These are phyloP conservation scores for Paedocypris sp. DNA, from an alignment of 2,113 vertebrate genomes.

Conservation along the genomic window DNA sequence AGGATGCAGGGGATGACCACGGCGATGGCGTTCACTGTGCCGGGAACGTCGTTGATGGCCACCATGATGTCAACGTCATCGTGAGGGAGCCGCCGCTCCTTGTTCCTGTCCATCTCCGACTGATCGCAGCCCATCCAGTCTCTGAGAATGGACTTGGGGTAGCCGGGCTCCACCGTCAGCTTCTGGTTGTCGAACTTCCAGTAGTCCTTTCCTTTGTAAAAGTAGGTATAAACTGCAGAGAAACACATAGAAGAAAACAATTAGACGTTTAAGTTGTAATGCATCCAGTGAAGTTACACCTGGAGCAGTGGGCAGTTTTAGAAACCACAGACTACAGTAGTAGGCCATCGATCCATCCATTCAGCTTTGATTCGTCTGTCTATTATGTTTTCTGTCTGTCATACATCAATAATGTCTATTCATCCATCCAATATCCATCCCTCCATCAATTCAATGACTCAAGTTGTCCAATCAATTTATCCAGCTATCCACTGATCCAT, in stretches of 20 bases:
- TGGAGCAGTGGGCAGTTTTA: too few relatives aligned
- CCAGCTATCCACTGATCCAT: too few relatives aligned
- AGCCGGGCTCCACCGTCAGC: conserved; percentile 86
- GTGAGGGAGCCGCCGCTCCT: conserved; percentile 77
- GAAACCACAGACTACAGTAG: too few relatives aligned
- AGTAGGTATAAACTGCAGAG: conserved; percentile 88
- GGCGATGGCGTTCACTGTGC: conserved; percentile 90
- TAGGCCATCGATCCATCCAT: too few relatives aligned
- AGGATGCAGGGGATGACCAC: conserved; percentile 96
- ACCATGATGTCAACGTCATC: conserved; percentile 97
- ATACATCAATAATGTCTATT: too few relatives aligned
- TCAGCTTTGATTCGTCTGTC: too few relatives aligned
- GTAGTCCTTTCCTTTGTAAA: conserved; percentile 96
- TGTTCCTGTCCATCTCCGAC: conserved; percentile 81
- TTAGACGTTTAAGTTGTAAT: too few relatives aligned
- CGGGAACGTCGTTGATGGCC: conserved; percentile 85
- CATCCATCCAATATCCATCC: too few relatives aligned
- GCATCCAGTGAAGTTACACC: too few relatives aligned
- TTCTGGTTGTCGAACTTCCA: conserved; percentile 99
- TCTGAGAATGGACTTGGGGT: conserved; percentile 86
- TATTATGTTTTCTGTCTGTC: too few relatives aligned
- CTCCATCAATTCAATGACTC: too few relatives aligned
- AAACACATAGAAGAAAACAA: conserved; percentile 3
- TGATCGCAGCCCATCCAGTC: conserved; percentile 99
- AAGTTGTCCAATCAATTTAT: too few relatives aligned